Conservation (phyloP, 2,113 vertebrate species). For the Reinhardtius hippoglossoides region DNA sequence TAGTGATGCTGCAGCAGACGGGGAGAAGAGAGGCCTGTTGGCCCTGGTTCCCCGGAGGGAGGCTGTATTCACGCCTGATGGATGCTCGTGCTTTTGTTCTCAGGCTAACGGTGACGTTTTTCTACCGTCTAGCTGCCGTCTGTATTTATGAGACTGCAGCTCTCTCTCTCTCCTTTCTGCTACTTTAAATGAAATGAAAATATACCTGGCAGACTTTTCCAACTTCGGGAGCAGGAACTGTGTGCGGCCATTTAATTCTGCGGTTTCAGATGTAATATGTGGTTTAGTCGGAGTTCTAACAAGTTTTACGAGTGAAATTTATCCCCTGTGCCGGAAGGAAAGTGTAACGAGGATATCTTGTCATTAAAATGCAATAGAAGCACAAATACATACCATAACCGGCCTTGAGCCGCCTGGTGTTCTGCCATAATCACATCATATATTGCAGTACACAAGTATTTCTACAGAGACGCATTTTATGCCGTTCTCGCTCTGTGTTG, state of each 20-base stretch:
- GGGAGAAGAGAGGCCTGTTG: conserved; percentile 64
- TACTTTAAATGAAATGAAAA: conserved; percentile 49
- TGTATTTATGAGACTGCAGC: conserved; percentile 49
- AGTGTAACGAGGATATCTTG: conserved; percentile 4
- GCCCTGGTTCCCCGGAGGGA: conserved; percentile 64
- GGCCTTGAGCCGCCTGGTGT: background rate
- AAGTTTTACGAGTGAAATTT: conserved; percentile 39
- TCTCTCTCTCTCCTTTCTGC: background rate
- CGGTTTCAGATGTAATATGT: conserved; percentile 33
- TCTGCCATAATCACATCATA: background rate
- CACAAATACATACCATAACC: background rate
- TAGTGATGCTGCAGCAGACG: conserved; percentile 47
- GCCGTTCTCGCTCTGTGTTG: background rate
- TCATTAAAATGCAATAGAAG: conserved; percentile 38
- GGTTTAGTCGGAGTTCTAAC: conserved; percentile 18
- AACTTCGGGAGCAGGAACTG: conserved; percentile 2
- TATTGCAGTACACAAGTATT: no score
- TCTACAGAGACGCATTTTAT: no score
- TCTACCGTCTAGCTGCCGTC: conserved; percentile 47
- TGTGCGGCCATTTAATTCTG: conserved; percentile 53
- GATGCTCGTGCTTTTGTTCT: conserved; percentile 76
- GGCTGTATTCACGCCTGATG: conserved; percentile 65
- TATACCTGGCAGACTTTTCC: conserved; percentile 35
- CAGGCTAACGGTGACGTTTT: conserved; percentile 44
- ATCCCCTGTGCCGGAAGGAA: conserved; percentile 35